Percentiles rank a stretch among this genome's conserved stretches.
phyloP scores from a whole-genome alignment of 2,888 invertebrate species.

The Allygus modestus region DNA sequence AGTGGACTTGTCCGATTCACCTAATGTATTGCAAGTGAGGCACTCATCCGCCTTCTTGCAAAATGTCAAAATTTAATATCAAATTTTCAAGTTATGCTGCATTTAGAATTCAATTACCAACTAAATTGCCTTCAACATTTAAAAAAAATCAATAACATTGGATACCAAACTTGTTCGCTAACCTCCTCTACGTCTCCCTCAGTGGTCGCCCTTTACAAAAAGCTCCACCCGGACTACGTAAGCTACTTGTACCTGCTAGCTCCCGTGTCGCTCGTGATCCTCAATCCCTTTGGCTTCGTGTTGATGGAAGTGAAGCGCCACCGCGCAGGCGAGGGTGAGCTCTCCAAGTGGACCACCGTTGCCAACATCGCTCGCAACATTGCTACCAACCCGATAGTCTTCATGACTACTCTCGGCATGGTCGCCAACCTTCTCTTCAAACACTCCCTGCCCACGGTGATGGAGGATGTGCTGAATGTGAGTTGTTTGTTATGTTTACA shows the following conservation, averaged over 20 bases:
- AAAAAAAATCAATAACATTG: too few relatives aligned
- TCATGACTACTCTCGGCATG: conserved; percentile 96
- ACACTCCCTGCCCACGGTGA: conserved; percentile 85
- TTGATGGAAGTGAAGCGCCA: conserved; percentile 85
- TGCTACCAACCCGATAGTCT: conserved; percentile 90
- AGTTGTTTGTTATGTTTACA: too few relatives aligned
- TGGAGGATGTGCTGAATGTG: conserved; percentile 87
- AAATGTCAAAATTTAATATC: too few relatives aligned
- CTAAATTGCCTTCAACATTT: too few relatives aligned
- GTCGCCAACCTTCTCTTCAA: conserved; percentile 89
- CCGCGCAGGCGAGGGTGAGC: not conserved
- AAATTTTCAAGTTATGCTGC: too few relatives aligned
- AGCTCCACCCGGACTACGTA: conserved; percentile 92
- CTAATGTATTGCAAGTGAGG: too few relatives aligned
- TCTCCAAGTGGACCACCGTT: conserved; percentile 60
- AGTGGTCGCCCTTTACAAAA: conserved; percentile 92
- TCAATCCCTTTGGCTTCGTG: conserved; percentile 95
- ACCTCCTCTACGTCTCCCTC: too few relatives aligned
- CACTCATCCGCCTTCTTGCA: too few relatives aligned
- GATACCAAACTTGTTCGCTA: too few relatives aligned
- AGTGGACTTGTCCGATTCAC: too few relatives aligned
- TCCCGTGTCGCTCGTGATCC: conserved; percentile 93
- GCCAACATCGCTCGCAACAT: conserved; percentile 77
- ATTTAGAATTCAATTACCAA: too few relatives aligned
- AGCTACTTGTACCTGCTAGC: conserved; percentile 95